These are phyloP conservation scores for Phacellophora camtschatica DNA, from an alignment of 30 jellyfish, hydroid and myxozoan genomes.

Conservation along the genomic window DNA sequence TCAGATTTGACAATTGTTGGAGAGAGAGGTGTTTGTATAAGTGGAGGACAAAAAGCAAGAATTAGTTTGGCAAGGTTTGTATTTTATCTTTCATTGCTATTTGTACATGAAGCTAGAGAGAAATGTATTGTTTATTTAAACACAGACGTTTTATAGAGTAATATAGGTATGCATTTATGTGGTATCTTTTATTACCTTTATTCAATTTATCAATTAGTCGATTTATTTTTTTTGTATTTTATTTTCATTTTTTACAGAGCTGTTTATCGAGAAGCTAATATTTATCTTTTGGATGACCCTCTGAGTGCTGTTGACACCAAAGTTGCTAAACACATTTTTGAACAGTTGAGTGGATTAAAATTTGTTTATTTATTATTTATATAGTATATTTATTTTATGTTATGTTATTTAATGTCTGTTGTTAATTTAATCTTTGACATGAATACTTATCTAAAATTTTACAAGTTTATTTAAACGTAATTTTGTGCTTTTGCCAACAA, in stretches of 20 bases:
- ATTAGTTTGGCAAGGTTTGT: slow-evolving; percentile 83
- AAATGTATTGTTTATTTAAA: too few relatives aligned
- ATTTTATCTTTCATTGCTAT: neutral
- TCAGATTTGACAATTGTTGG: slow-evolving; percentile 87
- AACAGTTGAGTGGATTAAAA: slow-evolving; percentile 39
- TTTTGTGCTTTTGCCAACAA: too few relatives aligned
- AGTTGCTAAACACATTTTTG: slow-evolving; percentile 83
- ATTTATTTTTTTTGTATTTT: neutral
- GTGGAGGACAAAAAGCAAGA: slow-evolving; percentile 94
- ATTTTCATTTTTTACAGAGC: slow-evolving; percentile 64
- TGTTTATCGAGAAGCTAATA: slow-evolving; percentile 78
- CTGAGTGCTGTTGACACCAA: slow-evolving; percentile 89
- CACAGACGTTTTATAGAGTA: neutral
- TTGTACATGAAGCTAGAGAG: neutral
- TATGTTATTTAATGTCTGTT: neutral
- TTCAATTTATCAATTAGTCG: too few relatives aligned
- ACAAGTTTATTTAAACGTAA: too few relatives aligned
- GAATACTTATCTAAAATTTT: too few relatives aligned
- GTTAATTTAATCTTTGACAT: neutral
- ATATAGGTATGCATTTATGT: too few relatives aligned
- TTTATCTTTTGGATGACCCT: slow-evolving; percentile 85
- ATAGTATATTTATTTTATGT: neutral
- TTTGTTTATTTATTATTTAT: neutral
- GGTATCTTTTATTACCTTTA: too few relatives aligned
- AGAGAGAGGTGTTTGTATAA: slow-evolving; percentile 84